Evolutionary conservation across 2,797 vertebrate genomes (phyloP).

Genomic region (Clamator glandarius): DNA sequence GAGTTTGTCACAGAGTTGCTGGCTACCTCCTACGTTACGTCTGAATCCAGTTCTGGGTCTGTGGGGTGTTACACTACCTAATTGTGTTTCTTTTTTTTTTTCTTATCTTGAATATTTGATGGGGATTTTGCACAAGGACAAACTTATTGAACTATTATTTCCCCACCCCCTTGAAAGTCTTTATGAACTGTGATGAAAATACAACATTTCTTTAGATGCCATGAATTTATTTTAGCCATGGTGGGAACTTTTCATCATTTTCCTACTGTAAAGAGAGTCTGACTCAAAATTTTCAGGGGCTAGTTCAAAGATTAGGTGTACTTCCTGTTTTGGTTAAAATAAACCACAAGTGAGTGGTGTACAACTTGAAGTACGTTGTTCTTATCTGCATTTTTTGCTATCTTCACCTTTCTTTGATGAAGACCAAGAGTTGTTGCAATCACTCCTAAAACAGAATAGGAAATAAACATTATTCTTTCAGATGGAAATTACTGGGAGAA

Average conservation of each 20-base stretch:
- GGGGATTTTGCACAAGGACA: background rate
- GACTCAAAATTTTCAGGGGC: conserved; percentile 11
- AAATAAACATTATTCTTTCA: background rate
- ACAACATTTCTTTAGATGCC: background rate
- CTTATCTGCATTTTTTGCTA: background rate
- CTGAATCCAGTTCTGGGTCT: background rate
- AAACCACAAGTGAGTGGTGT: background rate
- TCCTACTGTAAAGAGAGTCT: background rate
- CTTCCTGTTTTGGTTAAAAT: background rate
- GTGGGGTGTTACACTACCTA: background rate
- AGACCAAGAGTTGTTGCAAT: background rate
- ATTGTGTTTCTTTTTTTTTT: background rate
- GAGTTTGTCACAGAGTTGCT: background rate
- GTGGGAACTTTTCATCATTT: conserved; percentile 16
- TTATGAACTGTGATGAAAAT: background rate
- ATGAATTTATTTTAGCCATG: background rate
- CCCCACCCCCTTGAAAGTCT: fast-evolving
- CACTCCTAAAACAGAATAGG: background rate
- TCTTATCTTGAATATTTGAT: background rate
- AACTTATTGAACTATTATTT: background rate
- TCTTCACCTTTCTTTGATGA: background rate
- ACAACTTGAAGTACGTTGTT: background rate
- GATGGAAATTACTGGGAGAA: background rate
- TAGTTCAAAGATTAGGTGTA: background rate
- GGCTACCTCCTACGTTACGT: background rate